Evolutionary conservation across 2,888 invertebrate genomes (phyloP).

Genomic region (Tuta absoluta): DNA sequence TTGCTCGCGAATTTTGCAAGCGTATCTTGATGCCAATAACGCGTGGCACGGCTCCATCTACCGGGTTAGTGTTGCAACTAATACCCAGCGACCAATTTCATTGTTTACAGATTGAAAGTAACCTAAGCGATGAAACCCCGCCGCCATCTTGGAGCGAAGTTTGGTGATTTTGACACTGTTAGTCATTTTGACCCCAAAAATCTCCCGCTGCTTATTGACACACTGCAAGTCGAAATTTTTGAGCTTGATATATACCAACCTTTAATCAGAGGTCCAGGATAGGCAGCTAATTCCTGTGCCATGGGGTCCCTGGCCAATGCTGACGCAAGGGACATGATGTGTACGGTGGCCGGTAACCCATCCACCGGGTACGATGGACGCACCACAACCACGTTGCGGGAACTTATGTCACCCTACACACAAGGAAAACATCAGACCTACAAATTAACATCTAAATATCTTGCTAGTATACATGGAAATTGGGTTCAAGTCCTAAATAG

Average conservation of each 20-base stretch:
- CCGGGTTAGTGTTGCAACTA: no score
- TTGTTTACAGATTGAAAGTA: no score
- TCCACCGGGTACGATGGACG: constrained; percentile 90
- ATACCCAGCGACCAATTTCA: no score
- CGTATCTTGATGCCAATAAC: no score
- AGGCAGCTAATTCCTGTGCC: constrained; percentile 84
- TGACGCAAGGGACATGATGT: constrained; percentile 84
- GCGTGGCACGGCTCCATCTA: no score
- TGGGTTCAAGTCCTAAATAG: background rate
- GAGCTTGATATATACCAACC: constrained; percentile 43
- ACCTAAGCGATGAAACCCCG: no score
- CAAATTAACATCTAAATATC: background rate
- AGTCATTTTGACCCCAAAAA: no score
- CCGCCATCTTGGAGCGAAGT: no score
- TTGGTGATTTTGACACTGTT: no score
- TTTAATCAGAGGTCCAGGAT: constrained; percentile 91
- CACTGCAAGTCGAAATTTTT: no score
- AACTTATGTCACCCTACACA: constrained; percentile 55
- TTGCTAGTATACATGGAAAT: background rate
- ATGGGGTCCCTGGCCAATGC: constrained; percentile 78
- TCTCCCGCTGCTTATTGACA: no score
- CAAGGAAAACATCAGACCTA: background rate
- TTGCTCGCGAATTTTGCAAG: no score
- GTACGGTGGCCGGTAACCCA: constrained; percentile 88
- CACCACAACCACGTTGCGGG: constrained; percentile 85